Percentiles rank a stretch among this genome's conserved stretches.
Conservation (phyloP, 1,140 invertebrate species). For the Sesamia nonagrioides region DNA sequence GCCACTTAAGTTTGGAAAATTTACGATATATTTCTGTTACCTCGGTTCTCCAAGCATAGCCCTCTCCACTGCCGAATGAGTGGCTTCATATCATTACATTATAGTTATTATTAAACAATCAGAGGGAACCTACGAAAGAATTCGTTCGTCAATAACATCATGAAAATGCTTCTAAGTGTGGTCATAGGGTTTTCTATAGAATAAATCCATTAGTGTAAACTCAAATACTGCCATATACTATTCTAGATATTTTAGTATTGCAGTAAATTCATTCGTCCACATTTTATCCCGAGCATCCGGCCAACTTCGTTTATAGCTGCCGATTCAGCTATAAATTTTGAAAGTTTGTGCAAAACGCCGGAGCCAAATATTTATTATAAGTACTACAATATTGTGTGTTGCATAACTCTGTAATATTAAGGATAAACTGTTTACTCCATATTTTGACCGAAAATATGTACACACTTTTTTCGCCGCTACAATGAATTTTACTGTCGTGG, state of each 20-base stretch:
- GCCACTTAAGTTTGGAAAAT: too few species aligned
- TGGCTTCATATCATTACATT: too few species aligned
- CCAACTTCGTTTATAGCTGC: background rate
- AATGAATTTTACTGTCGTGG: background rate
- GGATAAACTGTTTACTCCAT: background rate
- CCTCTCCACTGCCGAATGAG: too few species aligned
- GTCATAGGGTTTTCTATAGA: too few species aligned
- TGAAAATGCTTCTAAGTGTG: too few species aligned
- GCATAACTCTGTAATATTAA: conserved; percentile 1
- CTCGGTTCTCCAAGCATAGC: too few species aligned
- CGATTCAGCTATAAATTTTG: conserved; percentile 18
- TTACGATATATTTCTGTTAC: too few species aligned
- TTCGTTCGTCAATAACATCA: too few species aligned
- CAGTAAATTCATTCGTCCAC: conserved; percentile 2
- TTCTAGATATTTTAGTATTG: background rate
- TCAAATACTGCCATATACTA: background rate
- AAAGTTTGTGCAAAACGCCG: conserved; percentile 2
- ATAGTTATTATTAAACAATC: too few species aligned
- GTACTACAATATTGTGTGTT: conserved; percentile 20
- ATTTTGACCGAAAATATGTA: background rate
- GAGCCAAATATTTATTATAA: conserved; percentile 17
- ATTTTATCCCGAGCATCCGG: background rate
- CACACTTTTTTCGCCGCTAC: background rate
- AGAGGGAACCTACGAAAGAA: too few species aligned
- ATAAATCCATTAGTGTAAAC: too few species aligned